These are phyloP conservation scores for Saguinus midas DNA, from an alignment of 2,113 vertebrate genomes.

Conservation along the genomic window DNA sequence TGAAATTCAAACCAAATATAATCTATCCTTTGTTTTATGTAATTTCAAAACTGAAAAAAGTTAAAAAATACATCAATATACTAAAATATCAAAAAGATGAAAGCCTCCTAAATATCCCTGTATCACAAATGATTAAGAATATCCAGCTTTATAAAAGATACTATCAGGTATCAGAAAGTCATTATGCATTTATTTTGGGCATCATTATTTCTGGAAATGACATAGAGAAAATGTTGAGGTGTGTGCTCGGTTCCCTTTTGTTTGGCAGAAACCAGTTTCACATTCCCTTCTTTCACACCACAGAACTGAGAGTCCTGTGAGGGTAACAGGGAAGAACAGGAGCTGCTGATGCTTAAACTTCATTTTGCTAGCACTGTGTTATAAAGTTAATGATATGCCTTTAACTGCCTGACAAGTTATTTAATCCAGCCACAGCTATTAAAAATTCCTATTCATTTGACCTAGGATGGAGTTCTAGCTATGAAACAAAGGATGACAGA, in stretches of 20 bases:
- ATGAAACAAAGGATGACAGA: background rate
- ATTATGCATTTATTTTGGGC: background rate
- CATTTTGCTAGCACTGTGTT: background rate
- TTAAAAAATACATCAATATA: background rate
- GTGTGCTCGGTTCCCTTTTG: background rate
- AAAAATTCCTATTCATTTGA: constrained; percentile 23
- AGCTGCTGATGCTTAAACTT: background rate
- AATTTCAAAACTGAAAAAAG: constrained; percentile 1
- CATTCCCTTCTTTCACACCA: background rate
- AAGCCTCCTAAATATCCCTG: background rate
- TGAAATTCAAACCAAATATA: background rate
- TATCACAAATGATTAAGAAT: background rate
- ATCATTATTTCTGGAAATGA: background rate
- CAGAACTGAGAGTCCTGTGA: background rate
- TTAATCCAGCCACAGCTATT: constrained; percentile 38
- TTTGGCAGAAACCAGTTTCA: background rate
- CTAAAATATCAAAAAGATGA: background rate
- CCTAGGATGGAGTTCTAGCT: background rate
- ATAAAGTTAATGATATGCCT: background rate
- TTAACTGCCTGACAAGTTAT: constrained; percentile 38
- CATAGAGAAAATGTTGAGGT: background rate
- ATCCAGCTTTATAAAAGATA: background rate
- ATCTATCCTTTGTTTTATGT: background rate
- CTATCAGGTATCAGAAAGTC: background rate
- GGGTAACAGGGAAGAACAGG: background rate